Percentiles rank a stretch among this genome's conserved stretches.
phyloP scores from a whole-genome alignment of 2,888 invertebrate genomes.

The Caenorhabditis doughertyi region DNA sequence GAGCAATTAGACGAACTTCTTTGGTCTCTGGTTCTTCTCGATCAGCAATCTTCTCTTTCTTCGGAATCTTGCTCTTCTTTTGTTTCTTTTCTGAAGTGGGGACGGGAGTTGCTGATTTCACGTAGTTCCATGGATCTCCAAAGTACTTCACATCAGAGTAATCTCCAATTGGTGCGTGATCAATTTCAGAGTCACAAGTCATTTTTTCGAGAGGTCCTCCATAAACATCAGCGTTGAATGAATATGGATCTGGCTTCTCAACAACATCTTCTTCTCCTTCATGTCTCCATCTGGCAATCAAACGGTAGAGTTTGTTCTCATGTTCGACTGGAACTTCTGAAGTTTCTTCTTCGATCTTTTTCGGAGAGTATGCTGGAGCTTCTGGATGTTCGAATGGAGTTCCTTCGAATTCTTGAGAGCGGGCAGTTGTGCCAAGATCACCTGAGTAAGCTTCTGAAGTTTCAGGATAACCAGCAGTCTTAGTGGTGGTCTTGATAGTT shows the following conservation, averaged over 20 bases:
- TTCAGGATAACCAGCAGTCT: slow-evolving; percentile 36
- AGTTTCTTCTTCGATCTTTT: background rate
- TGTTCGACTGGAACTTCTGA: slow-evolving; percentile 10
- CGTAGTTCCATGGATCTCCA: slow-evolving; percentile 50
- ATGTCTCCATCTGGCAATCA: slow-evolving; percentile 55
- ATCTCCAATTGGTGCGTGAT: slow-evolving; percentile 27
- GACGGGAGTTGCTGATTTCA: slow-evolving; percentile 7
- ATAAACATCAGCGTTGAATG: slow-evolving; percentile 17
- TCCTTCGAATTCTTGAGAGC: slow-evolving; percentile 36
- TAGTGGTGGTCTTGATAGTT: slow-evolving; percentile 5
- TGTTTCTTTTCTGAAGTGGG: slow-evolving; percentile 12
- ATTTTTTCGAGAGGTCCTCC: slow-evolving; percentile 56
- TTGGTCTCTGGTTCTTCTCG: slow-evolving; percentile 6
- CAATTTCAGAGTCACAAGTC: slow-evolving; percentile 31
- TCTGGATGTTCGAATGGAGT: slow-evolving; percentile 42
- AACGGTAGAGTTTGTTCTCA: slow-evolving; percentile 23
- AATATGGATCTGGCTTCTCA: slow-evolving; percentile 46
- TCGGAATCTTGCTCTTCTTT: slow-evolving; percentile 46
- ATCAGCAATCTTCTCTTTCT: slow-evolving; percentile 36
- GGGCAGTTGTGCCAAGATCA: slow-evolving; percentile 33
- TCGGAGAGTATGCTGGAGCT: slow-evolving; percentile 35
- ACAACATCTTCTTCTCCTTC: slow-evolving; percentile 62
- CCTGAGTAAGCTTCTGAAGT: slow-evolving; percentile 54
- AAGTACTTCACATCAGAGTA: background rate
- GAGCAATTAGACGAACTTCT: slow-evolving; percentile 33